Conservation (phyloP, 1,140 invertebrate species). For the Apolygus lucorum region DNA sequence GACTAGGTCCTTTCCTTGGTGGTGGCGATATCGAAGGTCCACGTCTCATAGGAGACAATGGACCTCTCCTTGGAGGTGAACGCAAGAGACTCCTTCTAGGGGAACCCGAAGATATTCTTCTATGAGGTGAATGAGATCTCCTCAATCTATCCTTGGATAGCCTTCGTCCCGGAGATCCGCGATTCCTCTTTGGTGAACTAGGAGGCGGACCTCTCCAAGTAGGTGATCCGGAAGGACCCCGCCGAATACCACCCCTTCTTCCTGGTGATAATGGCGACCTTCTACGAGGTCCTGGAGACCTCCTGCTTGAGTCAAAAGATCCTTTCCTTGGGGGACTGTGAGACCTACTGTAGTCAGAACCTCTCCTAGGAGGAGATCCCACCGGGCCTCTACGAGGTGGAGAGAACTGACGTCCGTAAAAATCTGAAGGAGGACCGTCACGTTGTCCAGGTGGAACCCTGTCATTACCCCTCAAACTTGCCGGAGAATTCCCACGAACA, state of each 20-base stretch:
- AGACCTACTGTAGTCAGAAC: background rate
- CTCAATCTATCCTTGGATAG: background rate
- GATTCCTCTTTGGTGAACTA: slow-evolving; percentile 13
- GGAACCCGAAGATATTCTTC: slow-evolving; percentile 17
- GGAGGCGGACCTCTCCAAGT: slow-evolving; percentile 6
- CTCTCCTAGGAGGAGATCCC: background rate
- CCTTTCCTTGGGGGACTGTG: background rate
- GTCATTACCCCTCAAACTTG: background rate
- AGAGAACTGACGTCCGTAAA: background rate
- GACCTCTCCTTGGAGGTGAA: background rate
- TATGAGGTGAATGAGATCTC: background rate
- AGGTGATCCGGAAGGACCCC: slow-evolving; percentile 1
- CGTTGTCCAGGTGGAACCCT: background rate
- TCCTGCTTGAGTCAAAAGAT: background rate
- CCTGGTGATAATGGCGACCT: background rate
- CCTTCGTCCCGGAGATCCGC: background rate
- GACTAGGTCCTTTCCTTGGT: background rate
- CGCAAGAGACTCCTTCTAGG: background rate
- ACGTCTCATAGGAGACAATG: background rate
- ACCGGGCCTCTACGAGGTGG: background rate
- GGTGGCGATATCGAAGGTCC: background rate
- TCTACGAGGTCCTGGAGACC: background rate
- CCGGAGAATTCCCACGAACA: too few species aligned
- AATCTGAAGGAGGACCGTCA: background rate
- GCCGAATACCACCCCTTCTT: background rate